Evolutionary conservation across 2,113 vertebrate genomes (phyloP), one percentile per base, ranked within the genome.

Genomic region (Sinocyclocheilus rhinocerous): DNA sequence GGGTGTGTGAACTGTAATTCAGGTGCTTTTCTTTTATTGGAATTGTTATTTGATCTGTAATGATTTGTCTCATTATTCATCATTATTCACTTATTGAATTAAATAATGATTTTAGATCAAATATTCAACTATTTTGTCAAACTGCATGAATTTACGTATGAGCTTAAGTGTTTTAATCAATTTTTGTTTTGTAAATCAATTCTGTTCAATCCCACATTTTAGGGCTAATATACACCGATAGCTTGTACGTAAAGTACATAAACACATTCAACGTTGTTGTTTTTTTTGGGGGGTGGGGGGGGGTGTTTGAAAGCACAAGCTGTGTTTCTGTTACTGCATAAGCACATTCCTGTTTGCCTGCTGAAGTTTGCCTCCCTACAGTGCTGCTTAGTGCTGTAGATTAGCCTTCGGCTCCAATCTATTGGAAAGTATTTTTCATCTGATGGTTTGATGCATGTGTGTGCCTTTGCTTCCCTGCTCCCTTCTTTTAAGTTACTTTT

Each of bases 361-460:
- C 89, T 91, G 88, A 91, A 92, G 85, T 87, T 39, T 36, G 48
- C 20, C 24, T 84, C 52, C 24, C 65, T 67, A 13, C 52, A 26
- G 42, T 45, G 13, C 18, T 29, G 57, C 90, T 92, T 90, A 91
- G 90, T 90, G 88, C 92, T 91, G 92, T 88, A 88, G 90, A 90
- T 80, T 93, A 92, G 92, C 93, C 92, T 91, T 84, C 73, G 92
- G 93, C 91, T 39, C 88, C 76, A 88, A 94, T 95, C 91, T 91
- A 94, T 94, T 36, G 76, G 83, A 89, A 92, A 91, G 92, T 76
- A 86, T 91, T 92, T 94, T 92, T 93, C 91, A 91, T 91, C 91
- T 92, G 90, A 90, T 89, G 91, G 91, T 82, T 93, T 90, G 89
- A 92, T 91, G 90, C 48, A 22, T 70, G 88, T 84, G 86, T 90